phyloP scores from a whole-genome alignment of 2,113 vertebrate species.

The Condylura cristata region DNA sequence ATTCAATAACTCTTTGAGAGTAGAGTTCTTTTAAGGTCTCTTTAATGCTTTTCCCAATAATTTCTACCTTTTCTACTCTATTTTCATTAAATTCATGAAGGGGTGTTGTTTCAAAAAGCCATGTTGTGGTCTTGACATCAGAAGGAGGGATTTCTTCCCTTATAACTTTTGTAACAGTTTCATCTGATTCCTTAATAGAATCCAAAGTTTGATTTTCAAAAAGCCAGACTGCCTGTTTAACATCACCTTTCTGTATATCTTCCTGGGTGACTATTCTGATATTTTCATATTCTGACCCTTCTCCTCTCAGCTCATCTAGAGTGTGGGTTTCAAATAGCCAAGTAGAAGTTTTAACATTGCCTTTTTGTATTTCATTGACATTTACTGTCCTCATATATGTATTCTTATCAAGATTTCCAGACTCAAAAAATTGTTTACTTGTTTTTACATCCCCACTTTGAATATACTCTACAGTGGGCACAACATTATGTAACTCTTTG shows the following conservation, averaged over 20 bases:
- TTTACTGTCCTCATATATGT: conserved; percentile 89
- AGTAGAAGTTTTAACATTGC: conserved; percentile 92
- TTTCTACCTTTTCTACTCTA: conserved; percentile 88
- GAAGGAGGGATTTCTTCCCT: conserved; percentile 90
- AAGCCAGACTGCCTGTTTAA: conserved; percentile 93
- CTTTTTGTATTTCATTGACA: conserved; percentile 93
- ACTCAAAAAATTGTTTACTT: conserved; percentile 91
- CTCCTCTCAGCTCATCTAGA: conserved; percentile 91
- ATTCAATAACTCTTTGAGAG: conserved; percentile 90
- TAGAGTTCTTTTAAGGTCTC: conserved; percentile 93
- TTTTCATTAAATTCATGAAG: conserved; percentile 91
- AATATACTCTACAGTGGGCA: conserved; percentile 88
- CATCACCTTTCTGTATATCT: conserved; percentile 91
- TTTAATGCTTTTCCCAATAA: conserved; percentile 92
- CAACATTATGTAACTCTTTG: conserved; percentile 83
- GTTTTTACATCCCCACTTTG: conserved; percentile 91
- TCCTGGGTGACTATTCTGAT: conserved; percentile 90
- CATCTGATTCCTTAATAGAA: conserved; percentile 88
- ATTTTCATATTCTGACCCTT: conserved; percentile 89
- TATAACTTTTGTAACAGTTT: conserved; percentile 73
- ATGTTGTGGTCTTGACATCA: conserved; percentile 93
- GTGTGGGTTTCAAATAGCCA: conserved; percentile 95
- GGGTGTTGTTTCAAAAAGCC: conserved; percentile 96
- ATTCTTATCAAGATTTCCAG: conserved; percentile 80
- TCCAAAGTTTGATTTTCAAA: conserved; percentile 94